Evolutionary conservation across 2,888 invertebrate species (phyloP), one percentile per base, ranked within the genome.

Genomic region (Emmelina monodactyla): DNA sequence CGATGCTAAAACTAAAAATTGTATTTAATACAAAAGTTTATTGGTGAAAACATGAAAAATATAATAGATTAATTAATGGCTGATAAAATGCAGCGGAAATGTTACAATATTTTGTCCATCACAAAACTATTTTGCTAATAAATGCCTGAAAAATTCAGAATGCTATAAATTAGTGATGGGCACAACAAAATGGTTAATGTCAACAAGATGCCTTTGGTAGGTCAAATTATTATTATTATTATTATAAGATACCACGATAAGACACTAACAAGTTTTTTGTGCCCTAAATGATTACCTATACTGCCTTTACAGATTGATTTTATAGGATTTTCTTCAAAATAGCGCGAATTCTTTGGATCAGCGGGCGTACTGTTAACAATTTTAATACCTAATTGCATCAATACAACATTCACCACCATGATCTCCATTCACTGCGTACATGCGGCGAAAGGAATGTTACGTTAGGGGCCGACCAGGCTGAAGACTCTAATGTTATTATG

Each of bases 21-120:
- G 76, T 78, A 79, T 79, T 78, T 78, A 76, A 79, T 79, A 79
- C 79, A 79, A 79, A 79, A 75, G 72, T 79, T 78, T 79, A 79
- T 79, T 79, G 79, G 79, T 79, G 79, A 79, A 79, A 79, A 79
- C 79, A 79, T 79, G 79, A 76, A 79, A 79, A 79, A 79, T 79
- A 79, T 79, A 78, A 78, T 78, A 75, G 78, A 76, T 73, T 75
- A 78, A 76, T 73, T 75, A 78, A 76, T 78, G 79, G 78, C 78
- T 79, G 79, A 75, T 76, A 78, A 78, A 78, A 79, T 76, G 79
- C 78, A 79, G 79, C 78, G 68, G 75, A 76, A 78, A 75, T 73
- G 67, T 78, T 76, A 79, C 79, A 79, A 79, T 76, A 75, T 69
- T 48, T 60, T 72, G 70, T 72, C 72, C 75, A 75, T 78, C 75